Evolutionary conservation across 2,888 invertebrate species (phyloP).

Genomic region (Apotomis turbidana): DNA sequence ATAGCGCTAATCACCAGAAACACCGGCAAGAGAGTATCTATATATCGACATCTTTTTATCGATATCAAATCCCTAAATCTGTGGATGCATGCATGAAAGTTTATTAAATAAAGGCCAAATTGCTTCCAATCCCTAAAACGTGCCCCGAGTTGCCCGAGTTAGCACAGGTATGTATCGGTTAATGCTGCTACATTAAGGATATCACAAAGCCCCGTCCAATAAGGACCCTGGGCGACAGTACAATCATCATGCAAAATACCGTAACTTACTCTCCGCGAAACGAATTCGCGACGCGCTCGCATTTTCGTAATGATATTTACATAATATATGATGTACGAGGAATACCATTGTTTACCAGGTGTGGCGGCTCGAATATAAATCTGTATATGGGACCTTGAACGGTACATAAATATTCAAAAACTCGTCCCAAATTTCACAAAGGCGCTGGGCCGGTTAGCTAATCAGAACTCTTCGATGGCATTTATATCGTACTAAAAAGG

Average conservation of each 20-base stretch:
- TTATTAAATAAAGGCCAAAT: too few relatives aligned
- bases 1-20: too few relatives aligned
- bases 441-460: constrained; percentile 64
- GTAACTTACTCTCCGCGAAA: constrained; percentile 5
- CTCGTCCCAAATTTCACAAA: constrained; percentile 68
- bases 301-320: constrained; percentile 33
- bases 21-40: too few relatives aligned
- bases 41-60: too few relatives aligned
- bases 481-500: constrained; percentile 49
- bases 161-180: too few relatives aligned
- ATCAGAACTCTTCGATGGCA: constrained; percentile 64
- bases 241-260: background rate
- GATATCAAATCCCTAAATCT: too few relatives aligned
- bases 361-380: constrained; percentile 39
- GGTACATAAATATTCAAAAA: constrained; percentile 70
- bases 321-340: constrained; percentile 37
- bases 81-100: too few relatives aligned
- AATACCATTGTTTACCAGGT: constrained; percentile 35
- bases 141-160: too few relatives aligned
- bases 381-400: constrained; percentile 67
- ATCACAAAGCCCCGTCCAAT: too few relatives aligned
- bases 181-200: too few relatives aligned
- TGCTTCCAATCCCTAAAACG: too few relatives aligned
- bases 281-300: constrained; percentile 10
- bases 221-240: too few relatives aligned